Base-by-base conservation (phyloP, 2,797 vertebrate genomes). In the Mormyrops boulengeri region DNA sequence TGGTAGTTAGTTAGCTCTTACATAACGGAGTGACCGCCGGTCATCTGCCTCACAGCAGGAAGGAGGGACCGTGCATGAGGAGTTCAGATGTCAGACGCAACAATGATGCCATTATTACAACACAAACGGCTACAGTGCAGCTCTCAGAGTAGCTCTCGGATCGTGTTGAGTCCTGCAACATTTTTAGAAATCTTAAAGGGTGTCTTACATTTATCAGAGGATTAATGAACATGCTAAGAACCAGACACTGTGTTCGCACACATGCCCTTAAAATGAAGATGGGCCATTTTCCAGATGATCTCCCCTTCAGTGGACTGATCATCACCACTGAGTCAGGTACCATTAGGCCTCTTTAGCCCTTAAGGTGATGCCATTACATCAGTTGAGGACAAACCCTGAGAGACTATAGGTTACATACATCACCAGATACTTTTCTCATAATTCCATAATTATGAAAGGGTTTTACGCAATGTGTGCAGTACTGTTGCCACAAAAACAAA, bases 11-110 rank as follows among this genome's bases (percentile, higher is more conserved):
- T 11, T 26, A 30, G 22, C 22, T 26, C 3, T 66, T 30, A 66
- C 60, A 66, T 66, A 11, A 66, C 3, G 9, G 60, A 66, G 60
- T 66, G 22, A 26, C 60, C 7, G 9, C 8, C 9, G 60, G 60
- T 30, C 60, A 66, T 66, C 22, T 66, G 60, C 22, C 60, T 66
- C 22, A 12, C 22, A 66, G 60, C 22, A 66, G 22, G 60, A 66
- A 26, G 60, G 22, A 66, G 60, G 60, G 93, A 92, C 95, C 3
- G 8, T 30, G 8, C 22, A 66, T 11, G 22, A 62, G 8, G 60
- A 7, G 60, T 62, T 62, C 60, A 62, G 60, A 62, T 62, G 60
- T 22, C 22, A 62, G n/a, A 62, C 8, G 22, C 22, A 62, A 62
- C 60, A 62, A 62, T 30, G 60, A 30, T 66, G 60, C 60, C 60